Conservation (phyloP, 1,140 invertebrate species). For the Ruditapes philippinarum region DNA sequence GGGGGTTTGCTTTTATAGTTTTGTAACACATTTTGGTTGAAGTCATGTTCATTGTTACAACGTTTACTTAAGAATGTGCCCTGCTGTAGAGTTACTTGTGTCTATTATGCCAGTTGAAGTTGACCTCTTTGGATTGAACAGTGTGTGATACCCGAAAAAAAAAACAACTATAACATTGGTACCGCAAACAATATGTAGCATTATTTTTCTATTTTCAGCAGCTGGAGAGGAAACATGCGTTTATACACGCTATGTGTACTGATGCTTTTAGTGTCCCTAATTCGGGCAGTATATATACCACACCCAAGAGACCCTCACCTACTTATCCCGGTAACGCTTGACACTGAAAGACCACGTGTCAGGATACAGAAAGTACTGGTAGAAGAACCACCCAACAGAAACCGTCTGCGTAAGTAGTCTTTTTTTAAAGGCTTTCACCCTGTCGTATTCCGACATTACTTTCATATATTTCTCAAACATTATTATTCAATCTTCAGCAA, state of each 20-base stretch:
- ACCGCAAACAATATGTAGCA: neutral
- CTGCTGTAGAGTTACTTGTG: too few relatives aligned
- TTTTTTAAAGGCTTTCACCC: too few relatives aligned
- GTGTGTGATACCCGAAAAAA: too few relatives aligned
- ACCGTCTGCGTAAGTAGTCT: slow-evolving; percentile 9
- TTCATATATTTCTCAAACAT: too few relatives aligned
- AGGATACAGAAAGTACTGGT: neutral
- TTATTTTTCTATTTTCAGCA: neutral
- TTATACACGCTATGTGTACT: neutral
- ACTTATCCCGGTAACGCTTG: neutral
- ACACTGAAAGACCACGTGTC: neutral
- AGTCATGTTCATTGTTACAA: too few relatives aligned
- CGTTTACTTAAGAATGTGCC: too few relatives aligned
- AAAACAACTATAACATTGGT: too few relatives aligned
- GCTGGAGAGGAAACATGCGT: neutral
- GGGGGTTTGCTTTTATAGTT: too few relatives aligned
- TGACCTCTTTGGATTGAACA: too few relatives aligned
- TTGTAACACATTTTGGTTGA: too few relatives aligned
- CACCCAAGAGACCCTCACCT: neutral
- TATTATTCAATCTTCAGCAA: too few relatives aligned
- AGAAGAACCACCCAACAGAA: neutral
- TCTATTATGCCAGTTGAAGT: too few relatives aligned
- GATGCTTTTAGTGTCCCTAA: neutral
- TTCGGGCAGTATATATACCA: neutral
- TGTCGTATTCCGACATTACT: neutral